Evolutionary conservation across 2,113 vertebrate genomes (phyloP), one percentile per base, ranked within the genome.

Genomic region (Hippocampus barbouri): DNA sequence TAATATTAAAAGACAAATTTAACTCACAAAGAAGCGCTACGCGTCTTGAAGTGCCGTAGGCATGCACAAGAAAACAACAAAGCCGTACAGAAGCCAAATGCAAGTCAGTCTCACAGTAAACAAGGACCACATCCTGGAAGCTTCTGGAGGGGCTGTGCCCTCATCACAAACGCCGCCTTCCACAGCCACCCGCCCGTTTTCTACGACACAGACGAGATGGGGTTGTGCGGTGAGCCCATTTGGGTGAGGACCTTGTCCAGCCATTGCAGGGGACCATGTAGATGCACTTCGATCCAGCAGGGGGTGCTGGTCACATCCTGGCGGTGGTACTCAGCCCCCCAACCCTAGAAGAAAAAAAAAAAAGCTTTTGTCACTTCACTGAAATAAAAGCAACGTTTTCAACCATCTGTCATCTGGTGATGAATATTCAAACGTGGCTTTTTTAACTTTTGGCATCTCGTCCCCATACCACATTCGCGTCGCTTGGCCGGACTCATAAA

Each of bases 221-320:
- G 96, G 78, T 96, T 98, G 87, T 98, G 97, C 3, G 97, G 97
- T 2, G 97, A 98, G 62, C 97, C 97, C 97, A 99, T 99, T 85
- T 98, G 97, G 25, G 96, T 98, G 74, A 98, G 92, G 73, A 98
- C 97, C 87, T 99, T 99, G 90, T 99, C 97, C 90, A 99, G 81
- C 97, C 97, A 99, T 88, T 99, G 97, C 83, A 98, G 91, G 0
- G 97, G 97, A 71, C 97, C 97, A 0, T 98, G 96, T 75, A 99
- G 94, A 66, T 98, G 97, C 38, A 99, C 94, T 90, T 99, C 97
- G 51, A 98, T 97, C 97, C 97, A 99, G 93, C 97, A 98, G 77
- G 97, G 97, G 0, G 97, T 99, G 93, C 97, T 98, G 25, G 97
- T 99, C 80, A 99, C 96, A 71, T 98, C 97, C 77, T 99, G 97